Evolutionary conservation across 2,888 invertebrate species (phyloP).

Genomic region (Dioctria rufipes): DNA sequence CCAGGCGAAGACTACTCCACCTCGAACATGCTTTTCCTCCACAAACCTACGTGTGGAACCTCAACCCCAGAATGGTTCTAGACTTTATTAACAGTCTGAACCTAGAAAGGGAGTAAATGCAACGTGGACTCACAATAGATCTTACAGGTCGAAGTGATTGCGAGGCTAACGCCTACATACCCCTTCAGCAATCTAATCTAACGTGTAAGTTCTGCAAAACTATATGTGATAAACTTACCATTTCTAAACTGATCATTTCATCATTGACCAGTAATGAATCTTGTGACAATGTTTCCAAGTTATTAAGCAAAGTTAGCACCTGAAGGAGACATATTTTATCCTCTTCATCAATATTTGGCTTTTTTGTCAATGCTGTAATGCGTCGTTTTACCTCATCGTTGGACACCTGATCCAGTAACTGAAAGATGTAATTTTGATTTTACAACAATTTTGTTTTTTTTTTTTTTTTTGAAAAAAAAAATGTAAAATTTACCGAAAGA

Average conservation of each 20-base stretch:
- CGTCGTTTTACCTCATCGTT: constrained; percentile 66
- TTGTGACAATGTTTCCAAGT: constrained; percentile 73
- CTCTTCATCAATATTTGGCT: constrained; percentile 69
- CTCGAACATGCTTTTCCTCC: too few species aligned
- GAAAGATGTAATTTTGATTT: constrained; percentile 18
- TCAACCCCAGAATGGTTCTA: too few species aligned
- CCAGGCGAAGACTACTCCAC: too few species aligned
- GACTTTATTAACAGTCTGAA: too few species aligned
- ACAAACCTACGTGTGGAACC: too few species aligned
- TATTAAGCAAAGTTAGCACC: constrained; percentile 76
- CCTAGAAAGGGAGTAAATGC: too few species aligned
- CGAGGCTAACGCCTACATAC: too few species aligned
- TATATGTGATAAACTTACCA: constrained; percentile 62
- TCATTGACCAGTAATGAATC: constrained; percentile 71
- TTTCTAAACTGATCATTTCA: constrained; percentile 73
- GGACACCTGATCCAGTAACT: constrained; percentile 63
- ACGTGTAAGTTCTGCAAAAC: too few species aligned
- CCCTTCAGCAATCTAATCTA: too few species aligned
- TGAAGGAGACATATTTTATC: constrained; percentile 78
- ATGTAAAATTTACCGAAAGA: constrained; percentile 61
- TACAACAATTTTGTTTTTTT: not conserved
- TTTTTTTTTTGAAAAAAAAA: too few species aligned
- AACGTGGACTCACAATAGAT: too few species aligned
- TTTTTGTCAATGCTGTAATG: constrained; percentile 65
- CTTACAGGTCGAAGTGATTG: too few species aligned